A percentile compares a stretch with the other conserved stretches of the same genome.
Evolutionary conservation across 2,113 vertebrate genomes (phyloP).

Genomic region (Egretta garzetta): DNA sequence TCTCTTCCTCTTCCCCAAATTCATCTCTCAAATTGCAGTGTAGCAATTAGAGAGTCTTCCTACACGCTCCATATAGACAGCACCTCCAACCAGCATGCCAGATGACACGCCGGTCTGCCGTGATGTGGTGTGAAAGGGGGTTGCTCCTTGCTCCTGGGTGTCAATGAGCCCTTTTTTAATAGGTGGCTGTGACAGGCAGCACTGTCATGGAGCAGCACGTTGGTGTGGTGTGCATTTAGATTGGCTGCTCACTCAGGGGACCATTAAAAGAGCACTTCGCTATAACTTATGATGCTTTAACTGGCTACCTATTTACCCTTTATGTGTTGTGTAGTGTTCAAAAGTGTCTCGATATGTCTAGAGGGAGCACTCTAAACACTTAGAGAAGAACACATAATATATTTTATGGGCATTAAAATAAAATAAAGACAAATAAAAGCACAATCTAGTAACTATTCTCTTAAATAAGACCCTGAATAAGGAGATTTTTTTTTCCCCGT

Average conservation of each 20-base stretch:
- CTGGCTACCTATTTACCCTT: slow-evolving; percentile 54
- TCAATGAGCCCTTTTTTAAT: background rate
- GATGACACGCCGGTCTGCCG: background rate
- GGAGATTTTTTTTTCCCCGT: background rate
- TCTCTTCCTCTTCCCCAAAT: background rate
- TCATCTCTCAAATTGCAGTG: background rate
- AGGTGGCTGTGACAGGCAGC: background rate
- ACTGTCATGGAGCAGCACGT: background rate
- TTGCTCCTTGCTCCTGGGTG: background rate
- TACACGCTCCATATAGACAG: background rate
- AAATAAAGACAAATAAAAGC: slow-evolving; percentile 33
- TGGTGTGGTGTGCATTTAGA: background rate
- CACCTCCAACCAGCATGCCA: background rate
- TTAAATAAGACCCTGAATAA: slow-evolving; percentile 3
- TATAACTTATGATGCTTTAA: slow-evolving; percentile 50
- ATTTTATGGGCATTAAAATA: slow-evolving; percentile 40
- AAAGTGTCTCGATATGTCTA: background rate
- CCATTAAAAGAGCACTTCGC: slow-evolving; percentile 19
- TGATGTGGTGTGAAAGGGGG: background rate
- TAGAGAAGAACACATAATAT: slow-evolving; percentile 4
- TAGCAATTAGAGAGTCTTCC: background rate
- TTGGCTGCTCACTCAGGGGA: slow-evolving; percentile 6
- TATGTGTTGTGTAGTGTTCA: slow-evolving; percentile 1
- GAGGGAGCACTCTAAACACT: slow-evolving; percentile 36
- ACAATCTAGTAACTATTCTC: slow-evolving; percentile 10